Evolutionary conservation across 1,140 invertebrate species (phyloP), one percentile per base, ranked within the genome.

Genomic region (Chelonus insularis): DNA sequence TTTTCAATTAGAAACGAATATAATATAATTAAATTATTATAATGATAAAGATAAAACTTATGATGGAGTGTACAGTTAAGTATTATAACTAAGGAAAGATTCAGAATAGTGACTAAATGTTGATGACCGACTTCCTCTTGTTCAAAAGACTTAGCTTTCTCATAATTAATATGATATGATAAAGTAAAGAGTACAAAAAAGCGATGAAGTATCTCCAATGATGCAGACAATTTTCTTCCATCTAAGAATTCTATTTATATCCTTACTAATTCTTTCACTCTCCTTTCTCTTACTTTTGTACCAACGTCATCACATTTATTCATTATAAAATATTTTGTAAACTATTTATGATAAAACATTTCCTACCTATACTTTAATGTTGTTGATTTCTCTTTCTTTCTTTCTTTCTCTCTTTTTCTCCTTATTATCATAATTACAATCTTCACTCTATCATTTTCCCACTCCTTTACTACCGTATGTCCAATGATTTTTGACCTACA

Each of bases 401-500:
- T n/a, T n/a, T n/a, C n/a, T n/a, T n/a, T n/a, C n/a, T n/a, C n/a
- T n/a, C n/a, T n/a, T n/a, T n/a, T n/a, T n/a, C n/a, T n/a, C n/a
- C n/a, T n/a, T n/a, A n/a, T n/a, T n/a, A n/a, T n/a, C n/a, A n/a
- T n/a, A n/a, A n/a, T n/a, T n/a, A 29, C 25, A 29, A 29, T 29
- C 25, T 29, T 3, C 25, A 3, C 25, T 29, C 7, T 29, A 29
- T 29, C 7, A 41, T 5, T 1, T 6, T 32, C 51, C 51, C 48
- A 21, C 29, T 39, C 55, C 39, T 14, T 45, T 9, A 9, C 1
- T 20, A 23, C 20, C 12, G 29, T 48, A 37, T 63, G 60, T 65
- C 57, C 36, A 64, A 62, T 61, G 56, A 72, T 69, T 72, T 71
- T 72, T 71, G 69, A 72, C 71, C 71, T 72, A 71, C 69, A 73